Evolutionary conservation across 2,888 invertebrate species (phyloP).

Genomic region (Rapana venosa): DNA sequence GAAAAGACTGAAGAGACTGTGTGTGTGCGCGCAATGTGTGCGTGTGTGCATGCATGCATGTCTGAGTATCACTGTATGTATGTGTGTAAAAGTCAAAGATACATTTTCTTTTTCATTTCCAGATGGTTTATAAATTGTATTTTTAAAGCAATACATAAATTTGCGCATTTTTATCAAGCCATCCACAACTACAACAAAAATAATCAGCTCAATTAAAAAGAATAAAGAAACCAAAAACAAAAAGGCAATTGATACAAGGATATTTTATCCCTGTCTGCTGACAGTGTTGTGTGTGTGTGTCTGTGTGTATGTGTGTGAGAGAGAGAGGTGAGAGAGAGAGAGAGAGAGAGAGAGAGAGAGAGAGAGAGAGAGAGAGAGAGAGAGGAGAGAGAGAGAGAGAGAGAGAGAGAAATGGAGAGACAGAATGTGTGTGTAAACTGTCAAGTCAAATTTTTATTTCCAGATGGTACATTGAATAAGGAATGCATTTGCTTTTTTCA

Average conservation of each 20-base stretch:
- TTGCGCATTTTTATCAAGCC: no score
- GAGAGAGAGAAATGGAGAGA: not conserved
- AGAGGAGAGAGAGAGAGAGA: not conserved
- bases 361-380: not conserved
- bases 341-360: not conserved
- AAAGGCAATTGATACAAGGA: not conserved
- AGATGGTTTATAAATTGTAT: no score
- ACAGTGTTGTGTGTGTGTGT: not conserved
- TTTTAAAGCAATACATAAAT: no score
- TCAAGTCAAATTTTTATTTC: no score
- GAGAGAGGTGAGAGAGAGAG: not conserved
- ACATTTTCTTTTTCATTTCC: no score
- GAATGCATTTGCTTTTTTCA: no score
- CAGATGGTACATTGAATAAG: not conserved
- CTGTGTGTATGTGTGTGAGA: not conserved
- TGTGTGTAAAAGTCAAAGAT: not conserved
- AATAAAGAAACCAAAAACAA: not conserved
- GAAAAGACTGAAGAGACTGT: not conserved
- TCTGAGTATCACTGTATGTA: not conserved
- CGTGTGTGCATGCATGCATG: not conserved
- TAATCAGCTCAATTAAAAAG: not conserved
- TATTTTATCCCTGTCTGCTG: not conserved
- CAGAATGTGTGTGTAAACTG: not conserved
- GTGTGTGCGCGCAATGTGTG: not conserved
- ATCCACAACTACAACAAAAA: not conserved